A percentile compares a stretch with the other conserved stretches of the same genome.
These are phyloP conservation scores for Drosophila kanekoi DNA, from an alignment of 2,888 invertebrate genomes.

Conservation along the genomic window DNA sequence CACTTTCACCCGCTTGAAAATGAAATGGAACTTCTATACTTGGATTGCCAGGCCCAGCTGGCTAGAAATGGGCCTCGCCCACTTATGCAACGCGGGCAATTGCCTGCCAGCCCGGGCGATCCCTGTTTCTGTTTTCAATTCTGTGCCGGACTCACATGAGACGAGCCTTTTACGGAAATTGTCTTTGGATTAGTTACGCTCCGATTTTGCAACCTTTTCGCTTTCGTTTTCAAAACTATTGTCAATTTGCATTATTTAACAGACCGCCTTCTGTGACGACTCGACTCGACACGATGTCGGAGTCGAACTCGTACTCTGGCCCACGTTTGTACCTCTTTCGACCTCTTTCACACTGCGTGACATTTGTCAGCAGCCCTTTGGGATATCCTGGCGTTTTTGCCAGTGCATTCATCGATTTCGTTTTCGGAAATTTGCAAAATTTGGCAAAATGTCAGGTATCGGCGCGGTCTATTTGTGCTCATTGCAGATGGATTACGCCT, in stretches of 20 bases:
- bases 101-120: slow-evolving; percentile 13
- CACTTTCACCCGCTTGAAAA: slow-evolving; percentile 58
- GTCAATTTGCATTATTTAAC: slow-evolving; percentile 74
- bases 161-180: slow-evolving; percentile 36
- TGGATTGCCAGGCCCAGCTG: slow-evolving; percentile 27
- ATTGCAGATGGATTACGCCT: slow-evolving; percentile 77
- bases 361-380: slow-evolving; percentile 40
- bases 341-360: slow-evolving; percentile 70
- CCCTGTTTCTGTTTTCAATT: slow-evolving; percentile 3
- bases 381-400: slow-evolving; percentile 32
- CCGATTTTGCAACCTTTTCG: slow-evolving; percentile 70
- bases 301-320: slow-evolving; percentile 7
- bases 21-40: slow-evolving; percentile 45
- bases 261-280: slow-evolving; percentile 70
- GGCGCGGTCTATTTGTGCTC: slow-evolving; percentile 35
- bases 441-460: slow-evolving; percentile 76
- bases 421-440: slow-evolving; percentile 66
- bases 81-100: slow-evolving; percentile 45
- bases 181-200: slow-evolving; percentile 72
- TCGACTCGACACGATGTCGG: background rate
- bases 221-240: slow-evolving; percentile 67
- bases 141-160: slow-evolving; percentile 24
- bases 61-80: slow-evolving; percentile 8
- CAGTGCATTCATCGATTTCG: slow-evolving; percentile 71
- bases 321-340: slow-evolving; percentile 55